Evolutionary conservation across 1,140 invertebrate species (phyloP), one percentile per base, ranked within the genome.

Genomic region (Ceratosolen fusciceps): DNA sequence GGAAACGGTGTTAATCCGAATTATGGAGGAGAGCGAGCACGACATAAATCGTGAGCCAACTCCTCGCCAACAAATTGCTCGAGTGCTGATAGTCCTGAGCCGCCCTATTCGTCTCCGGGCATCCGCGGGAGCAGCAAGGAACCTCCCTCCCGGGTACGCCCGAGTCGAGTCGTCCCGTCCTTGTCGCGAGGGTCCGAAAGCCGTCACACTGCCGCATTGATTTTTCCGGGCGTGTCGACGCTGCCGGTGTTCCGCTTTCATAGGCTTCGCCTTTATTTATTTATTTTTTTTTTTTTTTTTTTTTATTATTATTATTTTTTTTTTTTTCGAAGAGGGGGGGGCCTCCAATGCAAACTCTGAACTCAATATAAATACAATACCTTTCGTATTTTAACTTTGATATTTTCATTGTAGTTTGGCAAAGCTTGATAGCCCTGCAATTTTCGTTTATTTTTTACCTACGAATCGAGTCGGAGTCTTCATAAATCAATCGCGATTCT

Each of bases 1-100:
- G 72, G 26, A 79, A 79, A 75, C 78, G 76, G 74, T 80, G 82
- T 79, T 83, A 83, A 83, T 83, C 80, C 82, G 82, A 81, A 81
- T 83, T 83, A 83, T 76, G 74, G 80, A 79, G 52, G 80, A 77
- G 82, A 74, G 70, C n/a, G 73, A 8, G 49, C 68, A 49, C 68
- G 54, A 73, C 73, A 82, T 82, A 82, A 82, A 82, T 74, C 79
- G 76, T 65, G 31, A 26, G 14, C 10, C 29, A 58, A 77, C 67
- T 60, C 49, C 16, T 68, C 21, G 58, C 76, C 67, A 80, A 80
- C 78, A 80, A 80, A 80, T 80, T 80, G 78, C 78, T 74, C 62
- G 78, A 74, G 77, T 74, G 70, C 78, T 49, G 43, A 52, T 70
- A 73, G 72, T 74, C n/a, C n/a, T 58, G 58, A 47, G 47, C 67